phyloP scores from a whole-genome alignment of 2,113 vertebrate genomes.

The Montifringilla adamsi region DNA sequence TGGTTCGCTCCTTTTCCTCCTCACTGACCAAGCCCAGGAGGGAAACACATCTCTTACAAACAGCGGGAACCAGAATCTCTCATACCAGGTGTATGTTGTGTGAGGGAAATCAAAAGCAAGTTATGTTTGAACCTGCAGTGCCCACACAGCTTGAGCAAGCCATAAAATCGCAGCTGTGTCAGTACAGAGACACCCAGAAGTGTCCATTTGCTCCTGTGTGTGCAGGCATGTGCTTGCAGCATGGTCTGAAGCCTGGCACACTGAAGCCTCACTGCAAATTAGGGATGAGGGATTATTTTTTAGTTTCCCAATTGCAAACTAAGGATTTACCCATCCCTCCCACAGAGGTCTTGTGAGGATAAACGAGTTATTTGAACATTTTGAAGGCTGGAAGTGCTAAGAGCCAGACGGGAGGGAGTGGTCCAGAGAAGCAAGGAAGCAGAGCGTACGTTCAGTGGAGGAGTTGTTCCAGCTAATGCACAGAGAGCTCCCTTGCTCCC shows the following conservation, averaged over 20 bases:
- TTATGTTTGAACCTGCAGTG: background rate
- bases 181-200: background rate
- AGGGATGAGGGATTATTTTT: background rate
- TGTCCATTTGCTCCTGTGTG: background rate
- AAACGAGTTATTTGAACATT: background rate
- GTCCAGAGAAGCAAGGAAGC: background rate
- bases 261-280: background rate
- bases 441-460: background rate
- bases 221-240: background rate
- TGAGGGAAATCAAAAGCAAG: background rate
- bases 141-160: background rate
- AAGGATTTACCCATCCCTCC: background rate
- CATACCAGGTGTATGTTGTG: background rate
- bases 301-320: background rate
- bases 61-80: background rate
- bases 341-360: slow-evolving; percentile 21
- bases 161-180: background rate
- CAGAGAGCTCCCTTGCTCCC: background rate
- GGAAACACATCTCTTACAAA: background rate
- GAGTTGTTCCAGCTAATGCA: slow-evolving; percentile 2
- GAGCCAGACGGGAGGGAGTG: background rate
- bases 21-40: background rate
- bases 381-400: slow-evolving; percentile 16
- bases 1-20: background rate
- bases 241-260: background rate